Evolutionary conservation across 1,140 invertebrate genomes (phyloP).

Genomic region (Nephila pilipes): DNA sequence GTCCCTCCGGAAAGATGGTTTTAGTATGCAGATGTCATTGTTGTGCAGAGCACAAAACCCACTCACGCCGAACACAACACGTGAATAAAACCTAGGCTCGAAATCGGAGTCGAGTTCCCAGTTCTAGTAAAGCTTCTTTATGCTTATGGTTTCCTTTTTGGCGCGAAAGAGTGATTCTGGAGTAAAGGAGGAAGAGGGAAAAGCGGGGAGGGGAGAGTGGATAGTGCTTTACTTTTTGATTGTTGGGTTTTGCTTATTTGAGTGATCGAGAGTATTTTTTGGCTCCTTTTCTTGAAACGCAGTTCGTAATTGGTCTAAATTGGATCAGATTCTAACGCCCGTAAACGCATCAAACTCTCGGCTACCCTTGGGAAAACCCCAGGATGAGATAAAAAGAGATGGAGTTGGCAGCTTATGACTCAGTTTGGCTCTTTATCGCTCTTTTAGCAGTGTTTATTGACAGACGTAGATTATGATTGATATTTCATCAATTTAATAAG

Average conservation of each 20-base stretch:
- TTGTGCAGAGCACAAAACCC: not conserved
- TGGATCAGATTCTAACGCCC: conserved; percentile 73
- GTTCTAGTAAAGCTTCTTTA: conserved; percentile 41
- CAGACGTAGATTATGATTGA: not conserved
- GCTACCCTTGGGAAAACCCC: conserved; percentile 49
- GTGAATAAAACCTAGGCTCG: conserved; percentile 39
- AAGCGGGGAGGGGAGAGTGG: not conserved
- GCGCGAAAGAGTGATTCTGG: not conserved
- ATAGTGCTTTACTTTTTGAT: conserved; percentile 37
- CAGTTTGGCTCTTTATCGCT: not conserved
- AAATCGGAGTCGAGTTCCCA: conserved; percentile 53
- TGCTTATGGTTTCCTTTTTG: not conserved
- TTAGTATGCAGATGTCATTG: conserved; percentile 73
- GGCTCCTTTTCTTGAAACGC: conserved; percentile 64
- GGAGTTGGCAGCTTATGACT: not conserved
- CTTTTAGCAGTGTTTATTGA: not conserved
- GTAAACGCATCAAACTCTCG: conserved; percentile 73
- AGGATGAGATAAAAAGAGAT: conserved; percentile 70
- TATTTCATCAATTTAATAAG: no score
- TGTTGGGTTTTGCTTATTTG: conserved; percentile 13
- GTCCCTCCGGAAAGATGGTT: conserved; percentile 32
- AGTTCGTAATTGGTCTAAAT: conserved; percentile 65
- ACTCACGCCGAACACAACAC: not conserved
- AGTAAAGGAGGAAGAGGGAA: not conserved
- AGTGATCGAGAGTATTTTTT: conserved; percentile 1